A percentile compares a stretch with the other conserved stretches of the same genome.
Conservation (phyloP, 1,140 invertebrate genomes). For the Dreissena rostriformis region DNA sequence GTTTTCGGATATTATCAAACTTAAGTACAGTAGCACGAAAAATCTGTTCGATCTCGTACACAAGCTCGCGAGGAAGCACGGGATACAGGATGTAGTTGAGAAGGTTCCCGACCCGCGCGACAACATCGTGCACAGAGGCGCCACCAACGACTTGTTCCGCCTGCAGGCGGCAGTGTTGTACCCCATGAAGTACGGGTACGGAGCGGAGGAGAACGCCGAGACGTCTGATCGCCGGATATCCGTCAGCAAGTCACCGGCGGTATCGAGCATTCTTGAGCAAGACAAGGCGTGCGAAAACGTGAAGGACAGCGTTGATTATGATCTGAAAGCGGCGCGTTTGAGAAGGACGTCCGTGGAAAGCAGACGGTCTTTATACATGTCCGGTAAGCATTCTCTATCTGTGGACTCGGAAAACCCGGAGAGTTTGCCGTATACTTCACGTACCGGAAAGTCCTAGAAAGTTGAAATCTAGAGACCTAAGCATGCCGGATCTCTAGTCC, state of each 20-base stretch:
- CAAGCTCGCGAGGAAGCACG: slow-evolving; percentile 50
- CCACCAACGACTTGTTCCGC: slow-evolving; percentile 41
- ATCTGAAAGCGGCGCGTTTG: not conserved
- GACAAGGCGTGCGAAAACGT: not conserved
- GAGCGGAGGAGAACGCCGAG: slow-evolving; percentile 2
- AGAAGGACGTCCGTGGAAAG: not conserved
- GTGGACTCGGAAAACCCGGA: slow-evolving; percentile 3
- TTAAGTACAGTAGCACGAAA: slow-evolving; percentile 44
- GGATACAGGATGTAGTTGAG: slow-evolving; percentile 39
- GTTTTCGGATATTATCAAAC: slow-evolving; percentile 54
- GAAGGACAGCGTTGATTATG: not conserved
- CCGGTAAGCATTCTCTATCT: slow-evolving; percentile 25
- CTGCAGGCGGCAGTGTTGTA: slow-evolving; percentile 45
- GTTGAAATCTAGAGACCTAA: slow-evolving; percentile 27
- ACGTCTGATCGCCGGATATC: not conserved
- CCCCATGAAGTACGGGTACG: slow-evolving; percentile 54
- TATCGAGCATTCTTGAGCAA: not conserved
- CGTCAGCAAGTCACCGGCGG: slow-evolving; percentile 27
- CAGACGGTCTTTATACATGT: not conserved
- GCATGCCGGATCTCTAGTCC: slow-evolving; percentile 36
- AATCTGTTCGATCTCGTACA: slow-evolving; percentile 53
- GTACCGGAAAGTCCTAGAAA: slow-evolving; percentile 24
- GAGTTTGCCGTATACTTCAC: not conserved
- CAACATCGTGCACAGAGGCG: slow-evolving; percentile 47
- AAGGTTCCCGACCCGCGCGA: slow-evolving; percentile 50